A percentile compares a stretch with the other conserved stretches of the same genome.
phyloP scores from a whole-genome alignment of 2,888 invertebrate genomes.

The Unio pictorum region DNA sequence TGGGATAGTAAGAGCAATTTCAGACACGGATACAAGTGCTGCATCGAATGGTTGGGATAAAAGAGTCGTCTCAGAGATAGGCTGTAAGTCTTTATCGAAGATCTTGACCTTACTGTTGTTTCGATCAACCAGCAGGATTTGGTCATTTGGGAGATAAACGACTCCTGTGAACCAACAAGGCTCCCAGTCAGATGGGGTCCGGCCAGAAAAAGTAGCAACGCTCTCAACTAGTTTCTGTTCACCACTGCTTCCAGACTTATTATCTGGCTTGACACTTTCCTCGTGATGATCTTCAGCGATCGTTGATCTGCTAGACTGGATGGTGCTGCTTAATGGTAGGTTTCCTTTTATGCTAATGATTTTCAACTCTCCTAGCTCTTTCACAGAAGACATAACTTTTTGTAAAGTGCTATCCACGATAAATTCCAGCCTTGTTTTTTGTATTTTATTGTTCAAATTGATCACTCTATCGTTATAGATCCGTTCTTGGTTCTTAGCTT shows the following conservation, averaged over 20 bases:
- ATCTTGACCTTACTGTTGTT: conserved; percentile 42
- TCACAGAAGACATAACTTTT: conserved; percentile 23
- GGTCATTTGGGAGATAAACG: conserved; percentile 22
- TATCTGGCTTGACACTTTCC: conserved; percentile 27
- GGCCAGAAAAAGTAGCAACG: conserved; percentile 12
- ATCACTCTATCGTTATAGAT: conserved; percentile 26
- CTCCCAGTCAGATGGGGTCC: conserved; percentile 29
- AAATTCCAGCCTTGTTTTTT: conserved; percentile 28
- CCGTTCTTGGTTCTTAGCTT: conserved; percentile 19
- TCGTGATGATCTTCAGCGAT: not conserved
- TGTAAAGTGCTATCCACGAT: conserved; percentile 25
- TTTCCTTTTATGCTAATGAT: conserved; percentile 21
- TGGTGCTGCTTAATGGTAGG: conserved; percentile 1
- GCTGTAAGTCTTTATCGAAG: conserved; percentile 17
- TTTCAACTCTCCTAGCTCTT: conserved; percentile 29
- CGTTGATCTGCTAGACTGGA: conserved; percentile 1
- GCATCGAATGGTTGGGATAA: conserved; percentile 40
- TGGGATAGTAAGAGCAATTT: conserved; percentile 38
- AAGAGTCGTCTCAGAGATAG: conserved; percentile 23
- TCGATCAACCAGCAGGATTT: conserved; percentile 34
- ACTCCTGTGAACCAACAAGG: conserved; percentile 43
- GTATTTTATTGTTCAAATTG: conserved; percentile 24
- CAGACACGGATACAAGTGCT: conserved; percentile 12
- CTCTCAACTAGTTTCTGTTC: conserved; percentile 9
- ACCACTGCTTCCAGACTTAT: conserved; percentile 19